phyloP scores from a whole-genome alignment of 2,797 vertebrate genomes.

The Anolis apletophallus region DNA sequence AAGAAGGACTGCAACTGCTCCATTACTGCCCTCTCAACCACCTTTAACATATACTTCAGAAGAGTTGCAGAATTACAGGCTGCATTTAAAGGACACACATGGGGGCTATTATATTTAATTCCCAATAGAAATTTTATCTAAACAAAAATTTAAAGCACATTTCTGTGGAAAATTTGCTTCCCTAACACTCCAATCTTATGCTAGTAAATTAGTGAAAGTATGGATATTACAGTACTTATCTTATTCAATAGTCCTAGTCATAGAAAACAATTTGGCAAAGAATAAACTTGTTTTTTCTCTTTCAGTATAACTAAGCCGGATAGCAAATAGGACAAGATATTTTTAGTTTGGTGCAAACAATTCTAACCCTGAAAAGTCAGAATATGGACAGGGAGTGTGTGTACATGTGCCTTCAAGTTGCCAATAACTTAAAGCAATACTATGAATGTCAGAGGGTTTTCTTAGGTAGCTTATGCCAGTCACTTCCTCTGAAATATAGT shows the following conservation, averaged over 20 bases:
- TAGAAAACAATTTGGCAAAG: conserved; percentile 21
- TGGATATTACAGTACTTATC: conserved; percentile 6
- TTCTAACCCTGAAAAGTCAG: conserved; percentile 18
- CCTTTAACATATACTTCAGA: background rate
- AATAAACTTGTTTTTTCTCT: background rate
- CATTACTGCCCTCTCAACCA: too few relatives aligned
- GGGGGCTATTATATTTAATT: conserved; percentile 26
- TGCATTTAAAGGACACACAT: background rate
- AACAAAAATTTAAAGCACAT: conserved; percentile 40
- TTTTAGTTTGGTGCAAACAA: conserved; percentile 3
- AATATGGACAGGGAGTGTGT: background rate
- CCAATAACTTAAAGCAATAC: too few relatives aligned
- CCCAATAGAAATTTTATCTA: conserved; percentile 11
- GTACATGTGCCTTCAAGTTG: too few relatives aligned
- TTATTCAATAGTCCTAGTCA: conserved; percentile 34
- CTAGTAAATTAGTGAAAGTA: background rate
- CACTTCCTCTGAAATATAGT: too few relatives aligned
- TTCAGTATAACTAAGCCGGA: background rate
- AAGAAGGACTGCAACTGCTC: too few relatives aligned
- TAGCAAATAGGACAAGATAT: background rate
- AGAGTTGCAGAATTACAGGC: conserved; percentile 6
- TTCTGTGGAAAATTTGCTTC: conserved; percentile 25
- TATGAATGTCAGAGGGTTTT: too few relatives aligned
- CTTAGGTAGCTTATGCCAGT: too few relatives aligned
- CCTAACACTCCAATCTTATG: conserved; percentile 44